Conservation (phyloP, 92 coral and sea anemone genomes). For the Heteractis magnifica region DNA sequence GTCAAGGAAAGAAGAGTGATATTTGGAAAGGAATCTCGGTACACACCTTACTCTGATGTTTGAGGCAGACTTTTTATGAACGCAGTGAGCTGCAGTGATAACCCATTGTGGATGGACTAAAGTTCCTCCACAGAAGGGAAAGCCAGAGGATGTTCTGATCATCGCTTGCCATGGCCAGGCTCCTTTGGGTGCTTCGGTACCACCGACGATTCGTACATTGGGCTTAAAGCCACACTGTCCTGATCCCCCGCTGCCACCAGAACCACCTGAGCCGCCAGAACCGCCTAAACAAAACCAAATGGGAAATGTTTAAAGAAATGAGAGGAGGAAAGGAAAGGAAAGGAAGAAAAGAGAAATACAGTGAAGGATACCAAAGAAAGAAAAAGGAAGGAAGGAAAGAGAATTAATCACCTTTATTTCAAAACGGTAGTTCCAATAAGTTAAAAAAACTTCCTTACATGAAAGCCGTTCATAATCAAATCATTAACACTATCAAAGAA, state of each 20-base stretch:
- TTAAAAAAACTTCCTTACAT: no score
- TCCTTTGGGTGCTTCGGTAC: slow-evolving; percentile 53
- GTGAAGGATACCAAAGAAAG: background rate
- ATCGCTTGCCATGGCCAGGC: slow-evolving; percentile 67
- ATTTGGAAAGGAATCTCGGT: background rate
- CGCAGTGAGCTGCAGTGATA: slow-evolving; percentile 56
- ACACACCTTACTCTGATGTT: slow-evolving; percentile 33
- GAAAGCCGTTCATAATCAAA: no score
- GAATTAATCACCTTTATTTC: no score
- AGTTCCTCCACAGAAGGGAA: slow-evolving; percentile 59
- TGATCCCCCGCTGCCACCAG: slow-evolving; percentile 21
- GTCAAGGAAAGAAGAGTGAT: background rate
- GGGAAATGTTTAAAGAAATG: background rate
- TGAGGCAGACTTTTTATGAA: slow-evolving; percentile 16
- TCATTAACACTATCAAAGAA: background rate
- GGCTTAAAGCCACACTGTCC: slow-evolving; percentile 52
- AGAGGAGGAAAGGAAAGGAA: background rate
- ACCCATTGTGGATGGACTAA: slow-evolving; percentile 59
- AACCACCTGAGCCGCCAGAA: slow-evolving; percentile 10
- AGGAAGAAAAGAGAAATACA: background rate
- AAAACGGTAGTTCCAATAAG: no score
- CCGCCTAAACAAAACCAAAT: background rate
- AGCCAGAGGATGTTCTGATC: slow-evolving; percentile 31
- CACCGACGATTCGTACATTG: slow-evolving; percentile 52
- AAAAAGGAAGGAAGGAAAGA: no score